phyloP scores from a whole-genome alignment of 1,140 invertebrate genomes.

The Lepeophtheirus salmonis region DNA sequence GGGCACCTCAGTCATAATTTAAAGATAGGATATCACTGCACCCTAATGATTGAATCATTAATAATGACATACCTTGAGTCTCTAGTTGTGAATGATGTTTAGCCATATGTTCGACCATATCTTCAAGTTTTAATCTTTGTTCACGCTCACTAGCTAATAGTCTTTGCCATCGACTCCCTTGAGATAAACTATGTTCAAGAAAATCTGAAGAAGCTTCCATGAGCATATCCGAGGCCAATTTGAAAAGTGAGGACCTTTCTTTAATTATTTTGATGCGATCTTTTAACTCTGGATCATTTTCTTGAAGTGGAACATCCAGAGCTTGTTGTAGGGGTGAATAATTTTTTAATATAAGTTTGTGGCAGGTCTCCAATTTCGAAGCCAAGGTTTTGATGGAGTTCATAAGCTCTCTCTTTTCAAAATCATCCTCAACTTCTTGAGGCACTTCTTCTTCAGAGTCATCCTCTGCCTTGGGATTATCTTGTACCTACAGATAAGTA shows the following conservation, averaged over 20 bases:
- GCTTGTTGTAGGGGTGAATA: slow-evolving; percentile 49
- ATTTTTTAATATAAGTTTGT: slow-evolving; percentile 71
- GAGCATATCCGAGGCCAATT: slow-evolving; percentile 86
- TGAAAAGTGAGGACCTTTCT: slow-evolving; percentile 74
- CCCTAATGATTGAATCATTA: too few relatives aligned
- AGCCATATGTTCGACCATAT: slow-evolving; percentile 90
- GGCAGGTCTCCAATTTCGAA: slow-evolving; percentile 57
- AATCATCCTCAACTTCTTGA: slow-evolving; percentile 27
- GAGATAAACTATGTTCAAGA: slow-evolving; percentile 29
- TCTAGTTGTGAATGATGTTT: slow-evolving; percentile 86
- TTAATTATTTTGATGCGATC: slow-evolving; percentile 52
- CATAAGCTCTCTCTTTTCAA: slow-evolving; percentile 35
- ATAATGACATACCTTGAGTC: slow-evolving; percentile 26
- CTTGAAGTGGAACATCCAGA: slow-evolving; percentile 44
- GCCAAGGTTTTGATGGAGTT: slow-evolving; percentile 40
- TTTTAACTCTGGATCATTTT: slow-evolving; percentile 30
- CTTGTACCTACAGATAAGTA: not conserved
- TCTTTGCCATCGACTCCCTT: slow-evolving; percentile 72
- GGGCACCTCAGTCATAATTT: too few relatives aligned
- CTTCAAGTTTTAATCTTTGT: slow-evolving; percentile 76
- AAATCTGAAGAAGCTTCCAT: slow-evolving; percentile 44
- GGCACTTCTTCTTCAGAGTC: not conserved
- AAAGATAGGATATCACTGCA: too few relatives aligned
- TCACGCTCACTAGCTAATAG: slow-evolving; percentile 83
- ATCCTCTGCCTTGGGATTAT: not conserved